Conservation (phyloP, 2,888 invertebrate species). For the Mellilla xanthometata region DNA sequence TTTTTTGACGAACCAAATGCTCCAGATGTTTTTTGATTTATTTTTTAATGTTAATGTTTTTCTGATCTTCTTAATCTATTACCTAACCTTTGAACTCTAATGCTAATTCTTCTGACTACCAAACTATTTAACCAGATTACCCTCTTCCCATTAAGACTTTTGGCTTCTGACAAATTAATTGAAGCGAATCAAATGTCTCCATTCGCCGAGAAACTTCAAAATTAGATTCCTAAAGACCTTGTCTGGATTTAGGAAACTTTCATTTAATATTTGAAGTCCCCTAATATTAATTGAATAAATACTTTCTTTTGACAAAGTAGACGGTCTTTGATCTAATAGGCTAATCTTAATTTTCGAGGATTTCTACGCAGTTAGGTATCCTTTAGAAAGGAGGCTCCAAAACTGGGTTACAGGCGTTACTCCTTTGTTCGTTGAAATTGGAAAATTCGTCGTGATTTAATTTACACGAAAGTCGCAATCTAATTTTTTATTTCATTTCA, state of each 20-base stretch:
- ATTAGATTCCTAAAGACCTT: slow-evolving; percentile 11
- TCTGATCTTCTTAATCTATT: no score
- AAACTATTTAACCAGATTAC: slow-evolving; percentile 1
- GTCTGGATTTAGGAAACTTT: slow-evolving; percentile 8
- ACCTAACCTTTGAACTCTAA: no score
- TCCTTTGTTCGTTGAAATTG: no score
- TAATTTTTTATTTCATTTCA: no score
- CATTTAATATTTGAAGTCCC: slow-evolving; percentile 18
- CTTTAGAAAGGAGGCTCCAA: no score
- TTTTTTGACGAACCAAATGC: no score
- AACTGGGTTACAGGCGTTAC: no score
- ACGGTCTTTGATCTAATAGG: slow-evolving; percentile 6
- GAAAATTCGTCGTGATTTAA: no score
- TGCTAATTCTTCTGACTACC: not conserved
- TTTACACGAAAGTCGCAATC: no score
- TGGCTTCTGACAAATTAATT: slow-evolving; percentile 22
- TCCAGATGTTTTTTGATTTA: no score
- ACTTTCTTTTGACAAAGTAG: slow-evolving; percentile 16
- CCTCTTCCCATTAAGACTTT: slow-evolving; percentile 7
- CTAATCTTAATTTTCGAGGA: slow-evolving; percentile 11
- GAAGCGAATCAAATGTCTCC: slow-evolving; percentile 17
- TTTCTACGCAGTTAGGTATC: slow-evolving; percentile 2
- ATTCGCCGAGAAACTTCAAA: slow-evolving; percentile 16
- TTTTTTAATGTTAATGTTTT: no score
- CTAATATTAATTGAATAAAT: slow-evolving; percentile 18